Evolutionary conservation across 2,113 vertebrate species (phyloP), one percentile per base, ranked within the genome.

Genomic region (Callospermophilus lateralis): DNA sequence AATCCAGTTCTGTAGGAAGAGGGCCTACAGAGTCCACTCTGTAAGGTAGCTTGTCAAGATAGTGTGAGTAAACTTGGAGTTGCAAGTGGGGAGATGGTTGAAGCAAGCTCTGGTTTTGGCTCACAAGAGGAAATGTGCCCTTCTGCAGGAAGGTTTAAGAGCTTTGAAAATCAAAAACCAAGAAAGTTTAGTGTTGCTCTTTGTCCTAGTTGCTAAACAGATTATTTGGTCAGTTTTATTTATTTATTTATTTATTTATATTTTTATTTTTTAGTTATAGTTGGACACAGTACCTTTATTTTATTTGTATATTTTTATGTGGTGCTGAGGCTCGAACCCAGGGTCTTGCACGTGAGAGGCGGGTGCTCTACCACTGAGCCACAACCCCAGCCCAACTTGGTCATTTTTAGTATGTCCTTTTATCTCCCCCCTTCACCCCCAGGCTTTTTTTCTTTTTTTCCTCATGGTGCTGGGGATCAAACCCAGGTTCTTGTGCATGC

Each of bases 101-200:
- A 84, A 68, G 65, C 37, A 51, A 84, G 11, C 6, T 11, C 34
- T 68, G 10, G 6, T 48, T 84, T 45, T 55, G 17, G 42, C 76
- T 9, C 87, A 28, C 45, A 74, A 39, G 24, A 48, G 37, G 55
- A 86, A 74, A 74, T 26, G 22, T 67, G 45, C 37, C 39, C 30
- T 32, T 72, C 70, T 84, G 61, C n/a, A 67, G 45, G 89, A 80
- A 90, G 55, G 37, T 73, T 79, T 53, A 48, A 73, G 61, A 37
- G 8, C 53, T 85, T 93, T 96, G 87, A 74, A 65, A 67, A 80
- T 51, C 28, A 78, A 78, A 70, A 78, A 53, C 30, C 58, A 65
- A 67, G 16, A 53, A 11, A 77, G 78, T 84, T 88, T 74, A 83
- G 28, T 83, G 34, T 84, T 88, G 67, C 83, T 80, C 3, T 87